Evolutionary conservation across 2,888 invertebrate genomes (phyloP), one percentile per base, ranked within the genome.

Genomic region (Siphlonurus alternatus): DNA sequence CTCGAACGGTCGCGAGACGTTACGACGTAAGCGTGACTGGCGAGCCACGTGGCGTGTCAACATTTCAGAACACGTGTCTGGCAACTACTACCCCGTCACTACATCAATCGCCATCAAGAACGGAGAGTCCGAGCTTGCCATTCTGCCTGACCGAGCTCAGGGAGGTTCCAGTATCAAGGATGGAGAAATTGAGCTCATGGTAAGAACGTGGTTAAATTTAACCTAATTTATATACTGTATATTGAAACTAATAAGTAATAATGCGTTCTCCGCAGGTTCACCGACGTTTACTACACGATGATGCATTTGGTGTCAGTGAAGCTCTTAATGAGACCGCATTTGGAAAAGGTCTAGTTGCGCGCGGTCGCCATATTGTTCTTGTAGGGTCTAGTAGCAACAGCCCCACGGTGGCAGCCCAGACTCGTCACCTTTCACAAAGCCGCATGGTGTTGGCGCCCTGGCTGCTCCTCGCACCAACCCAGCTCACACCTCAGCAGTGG

Each of bases 41-140:
- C 56, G 56, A 10, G 56, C 56, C 56, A 20, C 56, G n/a, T 56
- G 56, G 56, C 5, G 20, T 10, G 56, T 22, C 5, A 56, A 56
- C 22, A 56, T 56, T n/a, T 20, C n/a, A 0, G 95, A 97, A 73
- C 82, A 83, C 0, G 76, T 92, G 0, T 79, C 93, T 0, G 89
- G 86, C 0, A 99, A 99, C 74, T 99, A 97, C 73, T 98, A 95
- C 73, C 98, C 98, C 0, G 80, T 98, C 0, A 93, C 90, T 0
- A 86, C 89, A 18, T 83, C 87, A 70, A 92, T 96, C 20, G n/a
- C 56, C 7, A 56, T 56, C 19, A n/a, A 56, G 20, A 20, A 5
- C 56, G 20, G n/a, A 10, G 19, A n/a, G 20, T 20, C 56, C n/a
- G n/a, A 5, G 56, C 7, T 56, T 10, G n/a, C 56, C 22, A 20